Base-by-base conservation (phyloP, 92 coral and sea anemone species). In the Umimayanthus kanabou region DNA sequence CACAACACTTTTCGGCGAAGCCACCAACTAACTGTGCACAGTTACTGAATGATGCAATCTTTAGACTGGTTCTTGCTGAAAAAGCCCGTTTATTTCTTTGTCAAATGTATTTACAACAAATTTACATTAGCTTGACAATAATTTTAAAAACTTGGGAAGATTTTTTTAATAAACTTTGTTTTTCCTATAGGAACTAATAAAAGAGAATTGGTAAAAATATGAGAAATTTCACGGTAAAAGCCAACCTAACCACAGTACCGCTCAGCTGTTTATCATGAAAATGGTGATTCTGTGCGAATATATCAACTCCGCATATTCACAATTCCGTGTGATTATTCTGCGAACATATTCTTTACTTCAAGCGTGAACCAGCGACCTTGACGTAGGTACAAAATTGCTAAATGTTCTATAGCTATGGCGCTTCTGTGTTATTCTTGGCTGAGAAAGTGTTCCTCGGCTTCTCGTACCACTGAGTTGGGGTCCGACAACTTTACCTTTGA, bases 391-490 rank as follows among this genome's bases (percentile, higher is more conserved):
- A 74, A 18, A 11, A 18, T 40, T 2, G 28, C 5, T 78, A 43
- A 40, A 78, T 39, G 16, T 29, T 72, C 76, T 72, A 4, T 29
- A 9, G 20, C 18, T 18, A 14, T n/a, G 82, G 20, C 26, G 4
- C 53, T 55, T 69, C 39, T 47, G 70, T 30, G 90, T 73, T 90
- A 94, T 50, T 90, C 94, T 16, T 89, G 89, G 88, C 93, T 96
- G 39, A 95, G 93, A 89, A 97, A 97, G 71, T 91, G 88, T 6
- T 95, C 98, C 80, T 97, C 98, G 22, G 99, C 98, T 39, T 92
- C 98, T 80, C 89, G 94, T 22, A 94, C 65, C 16, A 97, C 98
- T 26, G 88, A 92, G 43, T 55, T 90, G 37, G 92, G 73, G 65
- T 97, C 99, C 81, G 88, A 85, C 77, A 97, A 90, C 76, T 91